Base-by-base conservation (phyloP, 2,113 vertebrate species). In the Python bivittatus region DNA sequence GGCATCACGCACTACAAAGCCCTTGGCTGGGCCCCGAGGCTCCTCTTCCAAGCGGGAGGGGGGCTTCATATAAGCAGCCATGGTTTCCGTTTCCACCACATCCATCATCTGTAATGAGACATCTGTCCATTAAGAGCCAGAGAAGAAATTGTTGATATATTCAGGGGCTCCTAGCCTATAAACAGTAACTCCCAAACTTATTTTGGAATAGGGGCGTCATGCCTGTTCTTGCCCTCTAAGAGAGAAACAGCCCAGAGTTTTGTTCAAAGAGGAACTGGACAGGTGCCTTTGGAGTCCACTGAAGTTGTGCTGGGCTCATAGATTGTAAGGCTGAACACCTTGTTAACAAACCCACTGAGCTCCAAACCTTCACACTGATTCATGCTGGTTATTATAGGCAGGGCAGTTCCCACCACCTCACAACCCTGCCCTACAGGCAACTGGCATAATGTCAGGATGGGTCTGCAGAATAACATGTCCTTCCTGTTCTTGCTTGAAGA, bases 41-140 rank as follows among this genome's bases (percentile, higher is more conserved):
- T 97, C 95, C 1, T 98, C 98, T 1, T 95, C 95, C 25, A 93
- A 94, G 2, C 98, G 97, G 38, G 98, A 98, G 0, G 98, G 98
- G 11, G 98, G 98, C 95, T 98, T 98, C 98, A 98, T 98, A 93
- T 98, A 98, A 0, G 98, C 98, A 2, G 98, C 98, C 97, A 98
- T 92, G 1, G 98, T 98, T 96, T 98, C 98, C 0, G 98, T 98
- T 96, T 98, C 98, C 0, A 97, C 98, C 95, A 98, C 97, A 1
- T 95, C 98, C 94, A 98, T 97, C 98, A 98, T 97, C 98, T 98
- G 91, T 64, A 92, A 57, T 7, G 9, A 84, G 54, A 53, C 64
- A 22, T 6, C 42, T 3, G 60, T 42, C 44, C 1, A 1, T 86
- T 56, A 72, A n/a, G 11, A 54, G 22, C 38, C 20, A n/a, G 10